These are phyloP conservation scores for Saturnia japonica DNA, from an alignment of 2,888 invertebrate genomes.

Conservation along the genomic window DNA sequence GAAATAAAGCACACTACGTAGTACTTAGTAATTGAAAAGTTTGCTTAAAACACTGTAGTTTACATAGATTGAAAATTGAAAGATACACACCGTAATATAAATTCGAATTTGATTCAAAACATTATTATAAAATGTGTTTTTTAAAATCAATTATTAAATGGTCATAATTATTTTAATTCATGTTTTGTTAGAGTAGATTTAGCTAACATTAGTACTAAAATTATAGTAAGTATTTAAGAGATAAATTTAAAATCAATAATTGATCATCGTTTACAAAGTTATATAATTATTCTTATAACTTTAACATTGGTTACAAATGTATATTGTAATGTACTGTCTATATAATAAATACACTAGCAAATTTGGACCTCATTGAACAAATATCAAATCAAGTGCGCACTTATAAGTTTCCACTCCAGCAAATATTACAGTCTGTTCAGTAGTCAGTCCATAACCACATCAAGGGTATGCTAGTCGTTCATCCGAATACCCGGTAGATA, in stretches of 20 bases:
- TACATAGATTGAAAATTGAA: not conserved
- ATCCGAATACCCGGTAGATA: slow-evolving; percentile 67
- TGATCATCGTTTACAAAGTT: not conserved
- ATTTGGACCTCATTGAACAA: slow-evolving; percentile 35
- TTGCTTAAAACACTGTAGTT: not conserved
- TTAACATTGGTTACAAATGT: slow-evolving; percentile 32
- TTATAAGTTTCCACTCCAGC: slow-evolving; percentile 56
- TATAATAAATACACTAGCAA: slow-evolving; percentile 25
- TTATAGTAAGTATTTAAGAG: not conserved
- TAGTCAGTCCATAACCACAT: slow-evolving; percentile 42
- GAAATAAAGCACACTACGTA: slow-evolving; percentile 3
- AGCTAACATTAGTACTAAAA: slow-evolving; percentile 2
- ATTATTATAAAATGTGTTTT: not conserved
- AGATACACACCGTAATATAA: not conserved
- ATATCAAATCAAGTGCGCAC: slow-evolving; percentile 53
- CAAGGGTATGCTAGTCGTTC: slow-evolving; percentile 52
- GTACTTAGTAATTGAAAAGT: not conserved
- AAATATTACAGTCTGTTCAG: slow-evolving; percentile 49
- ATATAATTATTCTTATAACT: slow-evolving; percentile 1
- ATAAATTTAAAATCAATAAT: not conserved
- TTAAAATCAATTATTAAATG: not conserved
- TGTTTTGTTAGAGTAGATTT: slow-evolving; percentile 1
- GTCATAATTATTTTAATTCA: not conserved
- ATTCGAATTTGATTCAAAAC: not conserved
- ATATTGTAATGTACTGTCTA: slow-evolving; percentile 30